A percentile compares a stretch with the other conserved stretches of the same genome.
Evolutionary conservation across 2,797 vertebrate genomes (phyloP).

Genomic region (Onychomys arenicola): DNA sequence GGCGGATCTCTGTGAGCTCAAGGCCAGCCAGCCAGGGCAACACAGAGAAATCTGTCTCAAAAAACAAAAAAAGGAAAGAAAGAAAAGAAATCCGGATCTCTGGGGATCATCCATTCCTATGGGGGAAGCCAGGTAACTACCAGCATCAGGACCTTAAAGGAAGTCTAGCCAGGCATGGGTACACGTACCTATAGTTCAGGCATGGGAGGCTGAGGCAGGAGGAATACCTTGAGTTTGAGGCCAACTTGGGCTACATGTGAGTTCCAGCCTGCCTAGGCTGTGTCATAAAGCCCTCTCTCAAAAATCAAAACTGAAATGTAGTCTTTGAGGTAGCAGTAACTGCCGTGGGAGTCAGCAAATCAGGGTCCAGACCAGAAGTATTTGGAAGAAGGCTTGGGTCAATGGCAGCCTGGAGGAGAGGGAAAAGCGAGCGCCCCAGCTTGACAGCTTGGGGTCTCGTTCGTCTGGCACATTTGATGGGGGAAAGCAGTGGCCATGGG

Average conservation of each 20-base stretch:
- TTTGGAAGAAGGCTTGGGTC: neutral
- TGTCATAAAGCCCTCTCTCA: neutral
- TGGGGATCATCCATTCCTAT: neutral
- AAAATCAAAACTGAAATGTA: neutral
- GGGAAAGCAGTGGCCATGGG: neutral
- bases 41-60: neutral
- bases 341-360: neutral
- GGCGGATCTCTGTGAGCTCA: neutral
- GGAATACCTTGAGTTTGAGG: neutral
- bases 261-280: neutral
- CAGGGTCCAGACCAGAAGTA: neutral
- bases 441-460: neutral
- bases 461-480: too few relatives aligned
- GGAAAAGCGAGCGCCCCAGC: neutral
- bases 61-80: neutral
- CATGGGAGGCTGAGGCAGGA: neutral
- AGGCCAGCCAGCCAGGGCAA: neutral
- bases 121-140: neutral
- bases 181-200: neutral
- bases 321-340: neutral
- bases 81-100: neutral
- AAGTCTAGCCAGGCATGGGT: neutral
- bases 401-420: neutral
- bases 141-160: neutral
- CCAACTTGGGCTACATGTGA: neutral